Base-by-base conservation (phyloP, 2,888 invertebrate species). In the Drosophila rubida region DNA sequence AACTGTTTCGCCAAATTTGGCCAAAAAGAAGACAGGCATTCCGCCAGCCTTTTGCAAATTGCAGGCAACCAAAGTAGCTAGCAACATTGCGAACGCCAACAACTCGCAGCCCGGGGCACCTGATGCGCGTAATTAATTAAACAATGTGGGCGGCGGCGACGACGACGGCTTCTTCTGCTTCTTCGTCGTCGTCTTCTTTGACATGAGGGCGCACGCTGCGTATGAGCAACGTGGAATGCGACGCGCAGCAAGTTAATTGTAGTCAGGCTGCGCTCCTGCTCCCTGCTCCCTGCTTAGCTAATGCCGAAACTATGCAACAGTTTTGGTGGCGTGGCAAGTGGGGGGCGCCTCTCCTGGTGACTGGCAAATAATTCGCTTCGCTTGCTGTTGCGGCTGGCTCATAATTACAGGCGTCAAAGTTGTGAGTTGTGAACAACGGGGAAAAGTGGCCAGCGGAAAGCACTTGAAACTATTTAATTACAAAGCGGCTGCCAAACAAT, bases 401-500 rank as follows among this genome's bases (percentile, higher is more conserved):
- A 70, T 78, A 82, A 83, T 86, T 80, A 78, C 86, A 85, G 74
- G 80, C 83, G 80, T 74, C 76, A 78, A 72, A 77, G 80, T 82
- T 82, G 84, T 78, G 78, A 77, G 80, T 82, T 82, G 84, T 78
- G 78, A 78, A 70, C 74, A 81, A 78, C 78, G 69, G n/a, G n/a
- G n/a, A 75, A 72, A 82, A 82, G 75, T 80, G 84, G 83, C 74
- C 71, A 76, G 69, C 80, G 70, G 35, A 25, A 69, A 69, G 62
- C 70, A 79, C 87, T 84, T 72, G 69, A 79, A 84, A 87, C 84
- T 84, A 84, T 81, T 81, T 81, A 84, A 84, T 84, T 87, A 84
- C 84, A 86, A 84, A 78, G 87, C 75, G 69, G 64, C 76, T 63
- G 68, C 66, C 77, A 84, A 84, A 86, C 83, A 86, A 83, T 84